A percentile compares a stretch with the other conserved stretches of the same genome.
phyloP scores from a whole-genome alignment of 1,140 invertebrate genomes.

The Delia radicum region DNA sequence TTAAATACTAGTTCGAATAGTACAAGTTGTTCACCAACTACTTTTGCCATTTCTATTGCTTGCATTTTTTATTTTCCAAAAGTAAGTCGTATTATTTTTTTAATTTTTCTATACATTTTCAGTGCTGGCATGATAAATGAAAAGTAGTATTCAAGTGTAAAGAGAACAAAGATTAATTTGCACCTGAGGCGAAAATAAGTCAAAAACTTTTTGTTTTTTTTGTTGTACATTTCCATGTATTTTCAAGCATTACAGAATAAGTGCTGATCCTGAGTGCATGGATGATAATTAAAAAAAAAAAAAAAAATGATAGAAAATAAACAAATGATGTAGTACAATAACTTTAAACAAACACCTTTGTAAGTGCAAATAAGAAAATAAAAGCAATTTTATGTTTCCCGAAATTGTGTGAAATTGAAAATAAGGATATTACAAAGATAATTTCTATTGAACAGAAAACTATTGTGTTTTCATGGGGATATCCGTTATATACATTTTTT shows the following conservation, averaged over 20 bases:
- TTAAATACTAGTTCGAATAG: neutral
- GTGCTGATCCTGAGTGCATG: neutral
- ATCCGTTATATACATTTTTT: too few species aligned
- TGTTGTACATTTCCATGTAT: neutral
- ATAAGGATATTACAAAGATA: too few species aligned
- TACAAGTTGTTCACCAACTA: neutral
- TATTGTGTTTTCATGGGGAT: too few species aligned
- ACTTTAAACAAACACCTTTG: neutral
- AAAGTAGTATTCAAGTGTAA: conserved; percentile 18
- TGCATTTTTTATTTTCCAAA: neutral
- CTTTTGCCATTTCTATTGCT: neutral
- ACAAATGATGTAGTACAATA: neutral
- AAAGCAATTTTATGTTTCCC: too few species aligned
- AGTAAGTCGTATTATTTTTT: neutral
- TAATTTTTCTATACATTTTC: neutral
- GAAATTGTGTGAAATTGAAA: too few species aligned
- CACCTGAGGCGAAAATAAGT: conserved; percentile 2
- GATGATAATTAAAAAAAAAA: neutral
- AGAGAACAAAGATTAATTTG: conserved; percentile 15
- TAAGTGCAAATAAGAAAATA: neutral
- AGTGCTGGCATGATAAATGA: conserved; percentile 4
- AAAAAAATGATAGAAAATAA: neutral
- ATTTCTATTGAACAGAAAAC: too few species aligned
- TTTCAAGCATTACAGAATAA: neutral
- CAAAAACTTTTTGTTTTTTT: neutral